phyloP scores from a whole-genome alignment of 2,888 invertebrate genomes.

The Aporophyla nigra region DNA sequence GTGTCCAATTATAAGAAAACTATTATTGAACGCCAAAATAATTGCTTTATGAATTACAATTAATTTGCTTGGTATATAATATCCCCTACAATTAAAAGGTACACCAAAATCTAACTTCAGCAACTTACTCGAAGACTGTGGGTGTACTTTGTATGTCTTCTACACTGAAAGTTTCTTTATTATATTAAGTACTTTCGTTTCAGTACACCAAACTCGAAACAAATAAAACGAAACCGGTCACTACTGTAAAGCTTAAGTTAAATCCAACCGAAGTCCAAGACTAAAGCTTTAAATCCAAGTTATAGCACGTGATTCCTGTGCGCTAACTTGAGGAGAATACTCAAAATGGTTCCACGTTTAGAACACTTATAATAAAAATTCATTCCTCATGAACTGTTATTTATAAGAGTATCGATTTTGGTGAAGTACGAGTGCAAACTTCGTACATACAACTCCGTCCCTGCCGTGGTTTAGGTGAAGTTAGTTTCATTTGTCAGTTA shows the following conservation, averaged over 20 bases:
- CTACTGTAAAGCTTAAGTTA: slow-evolving; percentile 51
- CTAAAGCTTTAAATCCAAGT: slow-evolving; percentile 59
- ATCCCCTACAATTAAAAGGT: not conserved
- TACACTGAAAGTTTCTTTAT: slow-evolving; percentile 43
- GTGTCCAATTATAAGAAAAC: not conserved
- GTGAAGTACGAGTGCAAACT: not conserved
- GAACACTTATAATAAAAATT: slow-evolving; percentile 40
- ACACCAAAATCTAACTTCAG: slow-evolving; percentile 10
- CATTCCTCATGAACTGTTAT: slow-evolving; percentile 16
- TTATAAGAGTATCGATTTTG: slow-evolving; percentile 34
- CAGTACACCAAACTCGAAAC: slow-evolving; percentile 50
- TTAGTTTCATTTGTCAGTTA: slow-evolving; percentile 27
- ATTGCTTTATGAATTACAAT: slow-evolving; percentile 2
- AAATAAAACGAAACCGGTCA: slow-evolving; percentile 59
- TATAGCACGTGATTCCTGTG: slow-evolving; percentile 51
- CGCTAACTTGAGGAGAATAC: slow-evolving; percentile 44
- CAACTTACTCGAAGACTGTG: slow-evolving; percentile 10
- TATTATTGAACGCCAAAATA: not conserved
- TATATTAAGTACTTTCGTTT: slow-evolving; percentile 44
- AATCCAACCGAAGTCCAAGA: slow-evolving; percentile 50
- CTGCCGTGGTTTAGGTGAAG: slow-evolving; percentile 13
- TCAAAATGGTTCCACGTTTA: slow-evolving; percentile 47
- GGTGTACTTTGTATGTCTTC: slow-evolving; percentile 24
- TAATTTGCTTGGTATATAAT: slow-evolving; percentile 4
- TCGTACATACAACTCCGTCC: not conserved